Evolutionary conservation across 2,113 vertebrate species (phyloP).

Genomic region (Campylomormyrus numenius): DNA sequence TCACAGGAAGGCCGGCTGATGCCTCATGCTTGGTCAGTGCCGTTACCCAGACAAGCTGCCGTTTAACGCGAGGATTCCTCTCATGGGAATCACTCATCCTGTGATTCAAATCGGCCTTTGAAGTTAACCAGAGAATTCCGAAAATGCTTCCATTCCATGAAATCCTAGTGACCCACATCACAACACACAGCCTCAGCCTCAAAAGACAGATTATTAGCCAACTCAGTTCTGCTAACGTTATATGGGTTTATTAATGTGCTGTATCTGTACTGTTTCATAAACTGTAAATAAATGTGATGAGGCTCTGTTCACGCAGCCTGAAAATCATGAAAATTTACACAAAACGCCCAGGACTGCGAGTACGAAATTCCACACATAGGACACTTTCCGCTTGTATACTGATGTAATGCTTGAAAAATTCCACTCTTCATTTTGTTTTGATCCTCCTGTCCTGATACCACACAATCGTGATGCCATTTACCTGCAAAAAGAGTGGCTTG

Average conservation of each 20-base stretch:
- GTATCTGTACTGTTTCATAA: neutral
- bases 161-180: neutral
- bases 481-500: conserved; percentile 80
- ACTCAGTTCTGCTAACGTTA: neutral
- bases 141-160: neutral
- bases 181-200: neutral
- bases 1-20: conserved; percentile 45
- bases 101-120: neutral
- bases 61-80: neutral
- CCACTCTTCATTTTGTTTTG: neutral
- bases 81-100: neutral
- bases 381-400: neutral
- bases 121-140: neutral
- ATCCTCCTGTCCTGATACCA: neutral
- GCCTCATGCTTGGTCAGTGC: conserved; percentile 48
- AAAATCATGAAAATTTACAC: neutral
- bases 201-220: neutral
- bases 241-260: neutral
- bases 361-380: neutral
- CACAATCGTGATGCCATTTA: conserved; percentile 17
- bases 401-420: neutral
- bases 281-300: neutral
- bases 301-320: neutral
- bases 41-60: neutral
- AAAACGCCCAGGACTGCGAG: neutral